Conservation (phyloP, 2,888 invertebrate genomes). For the Apeira syringaria region DNA sequence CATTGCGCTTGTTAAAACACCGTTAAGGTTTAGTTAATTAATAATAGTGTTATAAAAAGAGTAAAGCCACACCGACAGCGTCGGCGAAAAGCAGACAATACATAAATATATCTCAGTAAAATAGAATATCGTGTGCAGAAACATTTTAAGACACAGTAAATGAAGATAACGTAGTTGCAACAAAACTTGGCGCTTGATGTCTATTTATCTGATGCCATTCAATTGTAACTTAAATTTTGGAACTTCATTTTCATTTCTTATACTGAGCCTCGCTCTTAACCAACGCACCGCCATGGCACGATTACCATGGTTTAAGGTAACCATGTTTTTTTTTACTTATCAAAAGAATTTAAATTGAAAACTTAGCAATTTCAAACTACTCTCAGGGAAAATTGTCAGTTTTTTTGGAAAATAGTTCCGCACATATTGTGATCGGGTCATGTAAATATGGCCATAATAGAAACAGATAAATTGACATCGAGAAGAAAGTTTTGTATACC, state of each 20-base stretch:
- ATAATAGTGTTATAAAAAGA: slow-evolving; percentile 17
- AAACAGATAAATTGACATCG: slow-evolving; percentile 8
- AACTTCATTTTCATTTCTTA: too few species aligned
- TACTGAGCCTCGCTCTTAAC: too few species aligned
- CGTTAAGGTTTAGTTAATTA: slow-evolving; percentile 20
- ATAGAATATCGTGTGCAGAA: slow-evolving; percentile 14
- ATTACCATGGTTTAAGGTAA: too few species aligned
- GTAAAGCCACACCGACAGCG: slow-evolving; percentile 16
- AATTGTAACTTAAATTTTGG: too few species aligned
- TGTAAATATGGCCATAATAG: too few species aligned
- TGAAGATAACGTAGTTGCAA: background rate
- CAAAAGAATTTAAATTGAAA: too few species aligned
- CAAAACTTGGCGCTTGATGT: slow-evolving; percentile 5
- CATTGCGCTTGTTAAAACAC: slow-evolving; percentile 24
- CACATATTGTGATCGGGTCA: too few species aligned
- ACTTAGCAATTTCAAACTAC: too few species aligned
- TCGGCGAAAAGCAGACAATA: slow-evolving; percentile 4
- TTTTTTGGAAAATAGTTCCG: too few species aligned
- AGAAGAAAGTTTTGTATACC: slow-evolving; percentile 4
- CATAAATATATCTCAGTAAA: slow-evolving; percentile 7
- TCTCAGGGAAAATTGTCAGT: too few species aligned
- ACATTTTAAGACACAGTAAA: slow-evolving; percentile 10
- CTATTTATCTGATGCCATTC: slow-evolving; percentile 10
- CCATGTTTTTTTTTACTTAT: too few species aligned
- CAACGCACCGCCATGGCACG: too few species aligned